A percentile compares a stretch with the other conserved stretches of the same genome.
These are phyloP conservation scores for Phylloscopus trochilus DNA, from an alignment of 2,113 vertebrate genomes.

Conservation along the genomic window DNA sequence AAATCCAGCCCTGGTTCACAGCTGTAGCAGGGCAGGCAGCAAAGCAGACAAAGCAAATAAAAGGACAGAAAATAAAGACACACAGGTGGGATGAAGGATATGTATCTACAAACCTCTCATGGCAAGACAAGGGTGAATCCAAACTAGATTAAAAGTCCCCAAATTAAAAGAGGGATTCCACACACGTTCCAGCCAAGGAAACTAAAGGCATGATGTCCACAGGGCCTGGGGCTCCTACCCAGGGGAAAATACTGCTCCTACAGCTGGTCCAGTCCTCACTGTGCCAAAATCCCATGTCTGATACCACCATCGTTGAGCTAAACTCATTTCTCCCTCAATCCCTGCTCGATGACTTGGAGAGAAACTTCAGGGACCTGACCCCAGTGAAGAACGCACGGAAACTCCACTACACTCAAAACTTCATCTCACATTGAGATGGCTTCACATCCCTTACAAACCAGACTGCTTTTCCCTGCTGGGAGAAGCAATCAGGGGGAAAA, in stretches of 20 bases:
- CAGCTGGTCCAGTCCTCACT: not conserved
- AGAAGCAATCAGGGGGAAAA: not conserved
- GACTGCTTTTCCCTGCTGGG: not conserved
- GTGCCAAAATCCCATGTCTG: not conserved
- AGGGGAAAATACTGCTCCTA: not conserved
- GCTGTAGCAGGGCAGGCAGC: not conserved
- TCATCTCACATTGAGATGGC: not conserved
- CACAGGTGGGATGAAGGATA: rapidly evolving
- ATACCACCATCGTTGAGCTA: not conserved
- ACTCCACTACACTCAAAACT: not conserved
- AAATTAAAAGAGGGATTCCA: not conserved
- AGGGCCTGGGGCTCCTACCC: not conserved
- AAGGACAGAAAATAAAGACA: not conserved
- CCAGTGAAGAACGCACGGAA: rapidly evolving
- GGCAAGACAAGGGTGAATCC: not conserved
- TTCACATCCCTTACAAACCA: not conserved
- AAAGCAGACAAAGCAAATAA: not conserved
- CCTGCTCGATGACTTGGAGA: not conserved
- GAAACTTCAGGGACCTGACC: not conserved
- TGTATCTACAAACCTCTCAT: not conserved
- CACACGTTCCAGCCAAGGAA: not conserved
- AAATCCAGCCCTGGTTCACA: not conserved
- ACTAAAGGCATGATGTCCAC: not conserved
- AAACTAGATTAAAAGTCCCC: not conserved
- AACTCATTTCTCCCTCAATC: not conserved